Conservation (phyloP, 2,113 vertebrate species). For the Corvus moneduloides region DNA sequence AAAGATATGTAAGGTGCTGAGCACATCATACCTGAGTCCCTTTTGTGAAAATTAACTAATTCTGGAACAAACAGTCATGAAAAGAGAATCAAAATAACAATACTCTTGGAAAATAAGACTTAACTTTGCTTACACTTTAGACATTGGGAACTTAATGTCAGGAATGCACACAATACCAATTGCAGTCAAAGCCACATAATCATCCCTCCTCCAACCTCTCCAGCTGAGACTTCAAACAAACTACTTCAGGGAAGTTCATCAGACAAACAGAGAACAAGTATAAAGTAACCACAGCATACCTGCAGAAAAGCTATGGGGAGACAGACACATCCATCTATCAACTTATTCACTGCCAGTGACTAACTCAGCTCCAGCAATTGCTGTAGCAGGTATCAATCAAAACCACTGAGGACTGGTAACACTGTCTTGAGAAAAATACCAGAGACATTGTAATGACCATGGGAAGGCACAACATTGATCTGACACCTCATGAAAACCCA, state of each 20-base stretch:
- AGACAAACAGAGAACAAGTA: background rate
- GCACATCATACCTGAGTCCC: background rate
- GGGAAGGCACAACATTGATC: background rate
- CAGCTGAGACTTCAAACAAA: background rate
- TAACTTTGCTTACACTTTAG: background rate
- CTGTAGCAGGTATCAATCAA: background rate
- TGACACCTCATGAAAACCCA: background rate
- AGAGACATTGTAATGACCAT: background rate
- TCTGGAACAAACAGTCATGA: background rate
- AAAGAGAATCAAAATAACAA: background rate
- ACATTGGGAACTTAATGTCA: background rate
- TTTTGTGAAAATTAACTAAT: background rate
- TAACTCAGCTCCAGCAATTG: background rate
- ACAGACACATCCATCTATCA: background rate
- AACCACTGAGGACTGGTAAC: background rate
- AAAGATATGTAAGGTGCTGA: background rate
- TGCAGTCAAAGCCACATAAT: background rate
- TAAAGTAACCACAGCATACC: background rate
- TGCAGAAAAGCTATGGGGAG: background rate
- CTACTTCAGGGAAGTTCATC: background rate
- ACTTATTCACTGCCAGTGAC: background rate
- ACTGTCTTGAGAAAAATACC: background rate
- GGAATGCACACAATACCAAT: background rate
- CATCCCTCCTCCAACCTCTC: background rate
- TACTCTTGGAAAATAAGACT: background rate